Evolutionary conservation across 2,113 vertebrate species (phyloP).

Genomic region (Pelmatolapia mariae): DNA sequence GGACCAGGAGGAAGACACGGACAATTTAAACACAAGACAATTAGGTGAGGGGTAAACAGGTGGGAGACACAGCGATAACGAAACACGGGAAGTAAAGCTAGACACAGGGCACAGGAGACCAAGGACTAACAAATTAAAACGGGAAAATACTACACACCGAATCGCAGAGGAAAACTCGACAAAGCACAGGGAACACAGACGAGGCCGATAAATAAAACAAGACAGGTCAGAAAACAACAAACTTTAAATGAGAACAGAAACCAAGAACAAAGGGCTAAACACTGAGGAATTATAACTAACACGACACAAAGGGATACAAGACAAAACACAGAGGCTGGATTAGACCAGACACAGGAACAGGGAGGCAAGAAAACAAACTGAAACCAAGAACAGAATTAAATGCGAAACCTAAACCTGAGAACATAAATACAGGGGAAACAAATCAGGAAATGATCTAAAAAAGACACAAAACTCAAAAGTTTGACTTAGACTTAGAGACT

Average conservation of each 20-base stretch:
- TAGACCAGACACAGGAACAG: not conserved
- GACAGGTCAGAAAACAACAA: not conserved
- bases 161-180: not conserved
- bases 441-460: not conserved
- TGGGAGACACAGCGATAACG: not conserved
- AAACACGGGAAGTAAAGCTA: not conserved
- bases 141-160: not conserved
- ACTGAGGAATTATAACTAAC: not conserved
- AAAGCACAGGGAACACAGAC: not conserved
- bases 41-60: not conserved
- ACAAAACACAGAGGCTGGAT: not conserved
- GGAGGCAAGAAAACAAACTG: not conserved
- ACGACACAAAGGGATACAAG: not conserved
- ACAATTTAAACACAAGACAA: not conserved
- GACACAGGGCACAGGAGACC: not conserved
- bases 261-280: not conserved
- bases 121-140: not conserved
- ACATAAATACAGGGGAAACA: not conserved
- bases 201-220: not conserved
- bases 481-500: not conserved
- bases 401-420: not conserved
- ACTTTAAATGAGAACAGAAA: not conserved
- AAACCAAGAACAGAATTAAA: not conserved
- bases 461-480: not conserved
- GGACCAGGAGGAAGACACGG: not conserved